phyloP scores from a whole-genome alignment of 1,140 invertebrate genomes.

The Elymnias hypermnestra region DNA sequence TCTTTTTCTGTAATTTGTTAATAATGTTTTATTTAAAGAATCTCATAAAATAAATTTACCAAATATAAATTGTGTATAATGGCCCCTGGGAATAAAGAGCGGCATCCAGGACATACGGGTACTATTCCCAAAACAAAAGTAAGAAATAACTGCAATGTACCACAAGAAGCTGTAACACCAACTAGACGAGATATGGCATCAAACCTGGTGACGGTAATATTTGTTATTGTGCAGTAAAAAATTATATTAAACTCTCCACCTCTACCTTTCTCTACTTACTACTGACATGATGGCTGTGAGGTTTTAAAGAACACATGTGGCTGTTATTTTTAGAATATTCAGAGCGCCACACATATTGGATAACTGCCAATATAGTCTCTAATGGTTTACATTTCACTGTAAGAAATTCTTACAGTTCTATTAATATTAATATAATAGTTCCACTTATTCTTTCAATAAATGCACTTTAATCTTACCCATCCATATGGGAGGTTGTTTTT shows the following conservation, averaged over 20 bases:
- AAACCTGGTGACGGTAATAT: slow-evolving; percentile 65
- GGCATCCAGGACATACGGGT: slow-evolving; percentile 66
- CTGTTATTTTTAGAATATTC: slow-evolving; percentile 59
- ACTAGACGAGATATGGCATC: slow-evolving; percentile 72
- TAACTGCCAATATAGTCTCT: slow-evolving; percentile 45
- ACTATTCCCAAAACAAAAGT: slow-evolving; percentile 73
- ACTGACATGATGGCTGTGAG: slow-evolving; percentile 29
- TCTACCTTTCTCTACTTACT: slow-evolving; percentile 1
- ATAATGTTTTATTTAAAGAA: slow-evolving; percentile 11
- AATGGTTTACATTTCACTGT: slow-evolving; percentile 21
- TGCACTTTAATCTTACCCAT: slow-evolving; percentile 14
- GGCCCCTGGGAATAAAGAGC: slow-evolving; percentile 70
- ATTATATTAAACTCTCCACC: not conserved
- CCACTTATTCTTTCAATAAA: slow-evolving; percentile 18
- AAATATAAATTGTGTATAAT: slow-evolving; percentile 41
- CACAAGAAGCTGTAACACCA: slow-evolving; percentile 73
- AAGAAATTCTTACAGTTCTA: slow-evolving; percentile 25
- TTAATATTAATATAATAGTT: slow-evolving; percentile 23
- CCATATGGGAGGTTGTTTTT: slow-evolving; percentile 69
- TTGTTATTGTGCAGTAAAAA: not conserved
- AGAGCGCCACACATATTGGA: slow-evolving; percentile 49
- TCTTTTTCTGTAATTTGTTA: not conserved
- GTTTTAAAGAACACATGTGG: slow-evolving; percentile 43
- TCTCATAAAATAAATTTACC: slow-evolving; percentile 20
- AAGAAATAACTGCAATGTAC: slow-evolving; percentile 71